Base-by-base conservation (phyloP, 2,888 invertebrate genomes). In the Falcaria lacertinaria region DNA sequence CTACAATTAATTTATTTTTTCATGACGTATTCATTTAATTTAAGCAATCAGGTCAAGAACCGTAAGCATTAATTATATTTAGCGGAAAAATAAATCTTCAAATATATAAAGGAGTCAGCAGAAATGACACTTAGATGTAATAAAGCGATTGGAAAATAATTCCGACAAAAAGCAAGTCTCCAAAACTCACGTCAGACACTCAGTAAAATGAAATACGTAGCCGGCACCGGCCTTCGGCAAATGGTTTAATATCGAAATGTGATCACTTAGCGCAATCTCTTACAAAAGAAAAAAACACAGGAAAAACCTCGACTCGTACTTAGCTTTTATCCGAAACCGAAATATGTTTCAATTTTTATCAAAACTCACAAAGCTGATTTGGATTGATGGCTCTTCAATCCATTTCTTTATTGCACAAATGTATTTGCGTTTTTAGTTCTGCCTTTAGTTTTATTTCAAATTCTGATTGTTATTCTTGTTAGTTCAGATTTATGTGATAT, bases 161-260 rank as follows among this genome's bases (percentile, higher is more conserved):
- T 80, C 76, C 66, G 66, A 79, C 80, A 87, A 85, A 88, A 84
- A 84, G 75, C 79, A 78, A 86, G 83, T 82, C 81, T 82, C 80
- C 77, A 75, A 84, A 85, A 80, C 81, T 86, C 84, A 80, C 79
- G 80, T 81, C 86, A 79, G 80, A 87, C 88, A 89, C 88, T 89
- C 87, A 88, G 86, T 86, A 79, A 88, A 89, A 89, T 89, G 89
- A 89, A 88, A 89, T 88, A 87, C 87, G 87, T 82, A 80, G 80
- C 81, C 82, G 73, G 80, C 77, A 80, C 84, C 71, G 86, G 85
- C 85, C 85, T 83, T 82, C 84, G 79, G 83, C 83, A 87, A 88
- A 88, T 86, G 88, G 87, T 86, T 87, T 88, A 88, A 89, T 89
- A 89, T 88, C 88, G 88, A 88, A 89, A 89, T 88, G 89, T 88